Evolutionary conservation across 2,113 vertebrate genomes (phyloP), one percentile per base, ranked within the genome.

Genomic region (Oreochromis spilurus): DNA sequence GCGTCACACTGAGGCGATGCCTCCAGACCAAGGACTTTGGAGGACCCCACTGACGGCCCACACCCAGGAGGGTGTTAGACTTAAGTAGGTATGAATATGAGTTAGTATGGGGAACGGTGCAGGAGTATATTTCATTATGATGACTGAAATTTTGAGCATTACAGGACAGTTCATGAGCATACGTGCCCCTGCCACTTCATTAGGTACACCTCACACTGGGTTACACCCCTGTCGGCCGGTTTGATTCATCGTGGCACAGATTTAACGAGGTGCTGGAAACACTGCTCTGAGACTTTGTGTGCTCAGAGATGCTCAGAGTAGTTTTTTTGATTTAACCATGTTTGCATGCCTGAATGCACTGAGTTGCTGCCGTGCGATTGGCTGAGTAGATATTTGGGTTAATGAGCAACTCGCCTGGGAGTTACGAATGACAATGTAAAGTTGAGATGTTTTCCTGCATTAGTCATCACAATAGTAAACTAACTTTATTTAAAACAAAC

Each of bases 371-470:
- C 40, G 48, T 3, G 21, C 17, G 40, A 72, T 29, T 48, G 67
- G 40, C 14, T 45, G 0, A 29, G 9, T 75, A 48, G 9, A 75
- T 52, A n/a, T 45, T 45, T 43, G 21, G 0, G 0, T 72, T 72
- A 50, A 50, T 17, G 16, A 50, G 16, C 16, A 50, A 7, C 16
- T 19, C 4, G 48, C 14, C 60, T 65, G 26, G 53, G 53, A n/a
- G 29, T 62, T 7, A 5, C 34, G 80, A 65, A 34, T 24, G 5
- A 34, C 43, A 11, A 43, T 72, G 24, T 16, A 31, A 77, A 31
- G 26, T 45, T 29, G 9, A 48, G 40, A 29, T 29, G 24, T 75
- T 48, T 29, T 29, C 9, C 40, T 75, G 21, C 24, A 75, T 75
- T 75, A 75, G 67, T 77, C 9, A 31, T 48, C 43, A 50, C 9